Conservation (phyloP, 2,113 vertebrate species). For the Oophaga pumilio region DNA sequence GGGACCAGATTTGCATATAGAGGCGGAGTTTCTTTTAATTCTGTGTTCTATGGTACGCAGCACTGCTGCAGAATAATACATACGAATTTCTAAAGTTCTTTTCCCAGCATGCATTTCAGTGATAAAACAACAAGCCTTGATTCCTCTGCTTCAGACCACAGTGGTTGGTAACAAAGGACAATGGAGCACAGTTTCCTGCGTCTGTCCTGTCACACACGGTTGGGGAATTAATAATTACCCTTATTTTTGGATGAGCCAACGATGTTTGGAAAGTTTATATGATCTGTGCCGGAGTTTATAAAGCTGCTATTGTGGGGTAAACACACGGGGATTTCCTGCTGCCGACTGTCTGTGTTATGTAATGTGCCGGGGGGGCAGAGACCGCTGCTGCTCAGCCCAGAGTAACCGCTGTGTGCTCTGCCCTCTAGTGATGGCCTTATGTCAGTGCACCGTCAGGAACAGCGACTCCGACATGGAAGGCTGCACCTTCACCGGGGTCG, state of each 20-base stretch:
- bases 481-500: conserved; percentile 56
- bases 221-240: no score
- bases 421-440: conserved; percentile 66
- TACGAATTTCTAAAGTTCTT: no score
- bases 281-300: neutral
- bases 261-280: neutral
- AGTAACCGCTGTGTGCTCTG: neutral
- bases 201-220: no score
- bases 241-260: neutral
- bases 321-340: neutral
- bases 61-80: no score
- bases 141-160: no score
- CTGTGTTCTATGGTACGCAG: no score
- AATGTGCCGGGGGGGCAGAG: neutral
- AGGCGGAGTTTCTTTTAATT: no score
- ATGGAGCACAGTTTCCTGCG: no score
- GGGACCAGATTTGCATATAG: no score
- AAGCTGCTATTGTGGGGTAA: neutral
- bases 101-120: no score
- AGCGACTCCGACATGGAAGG: neutral
- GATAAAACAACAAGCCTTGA: no score
- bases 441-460: conserved; percentile 56
- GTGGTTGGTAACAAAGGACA: no score
- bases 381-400: neutral
- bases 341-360: neutral